Evolutionary conservation across 2,797 vertebrate genomes (phyloP), one percentile per base, ranked within the genome.

Genomic region (Loris lydekkerianus): DNA sequence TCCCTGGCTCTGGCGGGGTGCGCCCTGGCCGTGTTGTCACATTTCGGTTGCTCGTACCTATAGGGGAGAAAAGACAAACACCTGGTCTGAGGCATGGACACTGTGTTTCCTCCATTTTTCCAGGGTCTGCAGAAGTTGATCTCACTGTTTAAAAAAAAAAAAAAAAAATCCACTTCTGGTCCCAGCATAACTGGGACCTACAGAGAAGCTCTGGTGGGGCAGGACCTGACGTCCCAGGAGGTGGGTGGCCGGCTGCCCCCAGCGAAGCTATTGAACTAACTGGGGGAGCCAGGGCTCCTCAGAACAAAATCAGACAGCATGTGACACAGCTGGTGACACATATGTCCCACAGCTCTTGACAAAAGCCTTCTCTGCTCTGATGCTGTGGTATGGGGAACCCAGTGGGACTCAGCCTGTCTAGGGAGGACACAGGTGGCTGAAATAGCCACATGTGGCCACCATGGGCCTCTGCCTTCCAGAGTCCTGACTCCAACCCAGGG

Each of bases 21-120:
- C 37, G 99, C 99, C 98, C 99, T 98, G 96, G 99, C 99, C 0
- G 99, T 98, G 31, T 98, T 98, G 72, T 99, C 99, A 93, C 99
- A 99, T 96, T 99, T 99, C 7, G 99, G 99, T 97, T 99, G 99
- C 85, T 99, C 99, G 15, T 99, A 99, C 98, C 99, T 99, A 40
- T 17, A 5, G 2, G 7, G 11, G 65, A 53, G 88, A 67, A n/a
- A 92, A 94, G 23, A 96, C 84, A 93, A 2, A 37, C 29, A 2
- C 7, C 2, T 34, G 91, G 2, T 58, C 8, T 92, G 58, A 86
- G 73, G 43, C 60, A 75, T 29, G 15, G 77, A 31, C 92, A 61
- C 8, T 17, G 40, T 43, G 34, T 17, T 67, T 81, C 93, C 83
- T 20, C 7, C 56, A 2, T 10, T 20, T 29, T 34, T 27, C 72